Evolutionary conservation across 2,797 vertebrate species (phyloP).

Genomic region (Melanotaenia boesemani): DNA sequence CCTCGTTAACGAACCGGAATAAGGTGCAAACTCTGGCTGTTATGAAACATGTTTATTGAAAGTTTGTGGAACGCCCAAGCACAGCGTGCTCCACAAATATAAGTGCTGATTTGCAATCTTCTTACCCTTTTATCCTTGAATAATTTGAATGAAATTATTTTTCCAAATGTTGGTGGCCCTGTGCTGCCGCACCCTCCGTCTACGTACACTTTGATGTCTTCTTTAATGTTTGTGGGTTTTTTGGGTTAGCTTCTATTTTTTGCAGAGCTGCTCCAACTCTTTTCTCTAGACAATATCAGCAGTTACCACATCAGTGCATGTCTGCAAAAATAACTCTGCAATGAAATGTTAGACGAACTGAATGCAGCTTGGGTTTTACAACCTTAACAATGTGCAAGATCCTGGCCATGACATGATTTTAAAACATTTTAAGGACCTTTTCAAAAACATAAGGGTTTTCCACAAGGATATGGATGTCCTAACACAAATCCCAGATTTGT

Average conservation of each 20-base stretch:
- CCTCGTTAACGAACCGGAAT: slow-evolving; percentile 64
- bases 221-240: slow-evolving; percentile 50
- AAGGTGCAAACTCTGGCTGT: slow-evolving; percentile 54
- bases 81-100: slow-evolving; percentile 67
- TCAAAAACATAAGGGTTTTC: neutral
- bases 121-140: slow-evolving; percentile 75
- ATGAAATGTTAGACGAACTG: slow-evolving; percentile 20
- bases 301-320: slow-evolving; percentile 29
- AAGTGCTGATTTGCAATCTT: slow-evolving; percentile 76
- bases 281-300: slow-evolving; percentile 46
- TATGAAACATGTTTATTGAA: slow-evolving; percentile 65
- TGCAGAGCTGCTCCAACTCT: slow-evolving; percentile 22
- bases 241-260: slow-evolving; percentile 46
- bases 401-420: neutral
- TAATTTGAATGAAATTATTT: slow-evolving; percentile 74
- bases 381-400: neutral
- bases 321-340: neutral
- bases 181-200: slow-evolving; percentile 58
- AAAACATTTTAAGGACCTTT: neutral
- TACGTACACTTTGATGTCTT: slow-evolving; percentile 78
- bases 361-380: slow-evolving; percentile 30
- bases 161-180: slow-evolving; percentile 58
- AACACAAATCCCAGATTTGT: neutral
- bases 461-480: too few species aligned
- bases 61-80: slow-evolving; percentile 54